Conservation (phyloP, 2,888 invertebrate species). For the Xanthostigma xanthostigma region DNA sequence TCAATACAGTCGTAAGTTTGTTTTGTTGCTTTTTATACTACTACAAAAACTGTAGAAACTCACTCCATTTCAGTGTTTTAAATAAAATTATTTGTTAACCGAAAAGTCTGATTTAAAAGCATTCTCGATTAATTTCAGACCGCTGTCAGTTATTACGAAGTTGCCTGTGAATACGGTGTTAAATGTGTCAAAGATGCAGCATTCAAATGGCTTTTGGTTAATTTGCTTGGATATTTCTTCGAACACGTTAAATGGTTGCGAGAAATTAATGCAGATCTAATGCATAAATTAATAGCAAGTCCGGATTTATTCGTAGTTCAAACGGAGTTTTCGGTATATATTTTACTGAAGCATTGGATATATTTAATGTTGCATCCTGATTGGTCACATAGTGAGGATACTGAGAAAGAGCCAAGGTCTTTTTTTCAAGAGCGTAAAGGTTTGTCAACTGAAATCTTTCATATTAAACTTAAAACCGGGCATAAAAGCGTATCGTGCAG, state of each 20-base stretch:
- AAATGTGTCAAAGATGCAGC: slow-evolving; percentile 43
- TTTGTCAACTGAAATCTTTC: slow-evolving; percentile 11
- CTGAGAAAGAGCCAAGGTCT: slow-evolving; percentile 21
- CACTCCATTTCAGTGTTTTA: background rate
- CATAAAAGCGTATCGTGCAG: no score
- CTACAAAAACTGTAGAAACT: slow-evolving; percentile 1
- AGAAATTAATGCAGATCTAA: slow-evolving; percentile 47
- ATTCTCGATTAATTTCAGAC: slow-evolving; percentile 29
- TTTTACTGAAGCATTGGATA: slow-evolving; percentile 54
- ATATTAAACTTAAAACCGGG: no score
- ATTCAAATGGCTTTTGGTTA: slow-evolving; percentile 53
- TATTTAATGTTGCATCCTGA: slow-evolving; percentile 36
- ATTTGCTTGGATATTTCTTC: slow-evolving; percentile 44
- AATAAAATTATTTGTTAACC: background rate
- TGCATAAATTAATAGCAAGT: slow-evolving; percentile 45
- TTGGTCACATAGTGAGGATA: slow-evolving; percentile 23
- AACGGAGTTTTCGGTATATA: slow-evolving; percentile 63
- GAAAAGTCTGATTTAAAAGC: no score
- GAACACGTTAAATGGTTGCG: slow-evolving; percentile 38
- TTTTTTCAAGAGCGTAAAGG: slow-evolving; percentile 31
- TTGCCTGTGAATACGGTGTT: slow-evolving; percentile 52
- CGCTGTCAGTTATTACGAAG: slow-evolving; percentile 50
- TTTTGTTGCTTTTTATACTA: no score
- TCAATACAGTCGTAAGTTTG: slow-evolving; percentile 39
- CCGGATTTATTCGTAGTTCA: slow-evolving; percentile 58